Evolutionary conservation across 2,888 invertebrate genomes (phyloP), one percentile per base, ranked within the genome.

Genomic region (Volucella inflata): DNA sequence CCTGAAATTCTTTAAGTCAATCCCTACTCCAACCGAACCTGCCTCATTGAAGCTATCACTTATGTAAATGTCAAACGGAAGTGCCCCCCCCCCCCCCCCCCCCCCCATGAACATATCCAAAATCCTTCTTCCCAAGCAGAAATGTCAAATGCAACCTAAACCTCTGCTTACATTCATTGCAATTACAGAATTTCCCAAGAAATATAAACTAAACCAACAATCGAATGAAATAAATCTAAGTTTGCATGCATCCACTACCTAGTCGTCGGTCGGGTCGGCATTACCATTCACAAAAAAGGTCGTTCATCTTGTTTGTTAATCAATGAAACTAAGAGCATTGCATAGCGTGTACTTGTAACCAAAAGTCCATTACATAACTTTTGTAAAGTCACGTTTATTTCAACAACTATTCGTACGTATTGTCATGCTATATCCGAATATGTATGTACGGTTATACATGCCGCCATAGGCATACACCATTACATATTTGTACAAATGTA

Each of bases 301-400:
- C 71, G 51, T 76, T 71, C 76, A 65, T 82, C 71, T 76, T 76
- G 30, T 67, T 59, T 44, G 55, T 70, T 78, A 48, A 70, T 76
- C 65, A 72, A 77, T 62, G 55, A 48, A 48, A 50, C 70, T 38
- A 10, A 2, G 40, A 53, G 12, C 55, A 42, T 14, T 42, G 17
- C 67, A 55, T 48, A 55, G 40, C 55, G 40, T 62, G 44, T 48
- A 46, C 57, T 68, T 57, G 70, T 71, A 50, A 64, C 64, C 65
- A n/a, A 65, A 78, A 16, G 40, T 11, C 9, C 8, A 53, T 82
- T 82, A 62, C 82, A 84, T 75, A 79, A 84, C 42, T 17, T 70
- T 40, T 46, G 51, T 75, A 40, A 79, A 74, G 74, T 84, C 83
- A 84, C 83, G 79, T 84, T 79, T 75, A 62, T 77, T 77, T 68